Percentiles rank a stretch among this genome's conserved stretches.
Conservation (phyloP, 2,888 invertebrate species). For the Monoplex corrugatus region DNA sequence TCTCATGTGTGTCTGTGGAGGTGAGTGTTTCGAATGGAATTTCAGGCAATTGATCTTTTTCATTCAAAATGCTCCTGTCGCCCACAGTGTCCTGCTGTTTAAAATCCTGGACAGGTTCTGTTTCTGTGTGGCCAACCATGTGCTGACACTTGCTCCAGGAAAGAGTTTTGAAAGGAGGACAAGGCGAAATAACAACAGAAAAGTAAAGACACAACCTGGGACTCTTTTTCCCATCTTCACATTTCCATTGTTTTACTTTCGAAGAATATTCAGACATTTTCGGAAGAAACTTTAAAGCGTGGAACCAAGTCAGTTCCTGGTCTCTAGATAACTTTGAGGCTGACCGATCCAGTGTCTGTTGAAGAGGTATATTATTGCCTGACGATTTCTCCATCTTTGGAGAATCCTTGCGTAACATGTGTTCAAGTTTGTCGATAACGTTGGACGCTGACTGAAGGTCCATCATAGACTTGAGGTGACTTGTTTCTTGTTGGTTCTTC, state of each 20-base stretch:
- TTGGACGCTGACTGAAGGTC: conserved; percentile 51
- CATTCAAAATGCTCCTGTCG: not conserved
- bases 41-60: not conserved
- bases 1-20: not conserved
- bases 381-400: not conserved
- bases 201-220: conserved; percentile 51
- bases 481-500: conserved; percentile 62
- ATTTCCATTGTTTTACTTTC: conserved; percentile 32
- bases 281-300: conserved; percentile 29
- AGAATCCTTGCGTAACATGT: not conserved
- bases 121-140: not conserved
- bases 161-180: conserved; percentile 58
- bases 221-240: conserved; percentile 39
- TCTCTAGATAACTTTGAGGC: not conserved
- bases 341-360: not conserved
- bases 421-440: conserved; percentile 56
- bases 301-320: not conserved
- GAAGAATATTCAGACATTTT: not conserved
- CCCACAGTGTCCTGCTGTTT: not conserved
- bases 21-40: not conserved
- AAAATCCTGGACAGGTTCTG: not conserved
- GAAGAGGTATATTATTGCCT: not conserved
- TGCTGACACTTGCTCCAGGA: conserved; percentile 55
- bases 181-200: conserved; percentile 53
- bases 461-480: conserved; percentile 50